Evolutionary conservation across 2,888 invertebrate genomes (phyloP), one percentile per base, ranked within the genome.

Genomic region (Seira sanloemensis): DNA sequence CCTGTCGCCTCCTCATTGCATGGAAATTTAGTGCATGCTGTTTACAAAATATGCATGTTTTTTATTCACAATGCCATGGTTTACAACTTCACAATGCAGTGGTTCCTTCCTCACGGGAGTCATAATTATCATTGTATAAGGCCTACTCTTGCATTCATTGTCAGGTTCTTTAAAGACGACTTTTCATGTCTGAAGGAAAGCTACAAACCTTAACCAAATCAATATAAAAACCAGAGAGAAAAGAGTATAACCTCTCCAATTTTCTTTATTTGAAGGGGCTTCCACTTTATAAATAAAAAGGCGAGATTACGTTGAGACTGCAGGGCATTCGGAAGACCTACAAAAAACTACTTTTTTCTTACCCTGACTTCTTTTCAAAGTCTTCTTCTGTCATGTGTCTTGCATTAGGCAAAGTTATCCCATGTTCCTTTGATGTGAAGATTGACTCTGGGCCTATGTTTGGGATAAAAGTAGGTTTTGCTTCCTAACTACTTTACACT

Each of bases 1-100:
- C 73, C 74, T 79, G 79, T 79, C 79, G 50, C 67, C 79, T 73
- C 79, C 79, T 79, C 73, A 73, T 79, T 74, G 50, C 73, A 79
- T 16, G 67, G 73, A 79, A 79, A 78, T 79, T 79, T 79, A 79
- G 68, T 74, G 74, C 67, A 65, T 18, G 62, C 9, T 75, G 66
- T 58, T n/a, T 58, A 58, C 58, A 58, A 58, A 58, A 58, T 58
- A 58, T 58, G 7, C 18, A 9, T 58, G 58, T 58, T 58, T 18
- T n/a, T n/a, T n/a, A n/a, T n/a, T n/a, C n/a, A n/a, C 18, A 16
- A 12, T 58, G 4, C 58, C 58, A 58, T 58, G 58, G n/a, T 16
- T 7, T 18, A 58, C 4, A 37, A 12, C 37, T 37, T n/a, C 4
- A 12, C 12, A 37, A 12, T 37, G 12, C 4, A 58, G 58, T 58